These are phyloP conservation scores for Pristionchus arcanus DNA, from an alignment of 2,888 invertebrate genomes.

Conservation along the genomic window DNA sequence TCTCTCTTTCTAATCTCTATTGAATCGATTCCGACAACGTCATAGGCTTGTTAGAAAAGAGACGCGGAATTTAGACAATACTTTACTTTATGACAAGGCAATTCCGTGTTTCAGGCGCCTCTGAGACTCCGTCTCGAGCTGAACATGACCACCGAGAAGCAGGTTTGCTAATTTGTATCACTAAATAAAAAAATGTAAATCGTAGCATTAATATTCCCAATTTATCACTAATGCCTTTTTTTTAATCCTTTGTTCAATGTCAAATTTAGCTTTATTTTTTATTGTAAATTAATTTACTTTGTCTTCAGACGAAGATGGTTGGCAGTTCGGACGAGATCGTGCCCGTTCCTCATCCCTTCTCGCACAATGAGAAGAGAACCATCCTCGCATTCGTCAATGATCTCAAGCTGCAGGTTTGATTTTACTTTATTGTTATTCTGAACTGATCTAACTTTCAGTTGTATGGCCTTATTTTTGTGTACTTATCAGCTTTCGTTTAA, in stretches of 20 bases:
- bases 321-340: conserved; percentile 75
- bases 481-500: no score
- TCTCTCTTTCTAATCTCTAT: neutral
- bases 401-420: conserved; percentile 63
- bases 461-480: no score
- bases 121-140: conserved; percentile 87
- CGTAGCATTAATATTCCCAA: no score
- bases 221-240: no score
- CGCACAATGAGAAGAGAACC: conserved; percentile 77
- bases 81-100: no score
- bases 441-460: neutral
- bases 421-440: neutral
- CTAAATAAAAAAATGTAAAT: no score
- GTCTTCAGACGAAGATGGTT: conserved; percentile 76
- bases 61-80: no score
- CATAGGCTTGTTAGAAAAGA: no score
- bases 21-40: neutral
- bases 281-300: no score
- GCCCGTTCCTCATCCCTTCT: conserved; percentile 76
- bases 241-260: no score
- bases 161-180: conserved; percentile 81
- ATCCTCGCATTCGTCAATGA: conserved; percentile 77
- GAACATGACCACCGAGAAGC: conserved; percentile 87
- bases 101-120: conserved; percentile 81
- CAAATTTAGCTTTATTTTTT: no score